Evolutionary conservation across 1,140 invertebrate genomes (phyloP).

Genomic region (Cotesia typhae): DNA sequence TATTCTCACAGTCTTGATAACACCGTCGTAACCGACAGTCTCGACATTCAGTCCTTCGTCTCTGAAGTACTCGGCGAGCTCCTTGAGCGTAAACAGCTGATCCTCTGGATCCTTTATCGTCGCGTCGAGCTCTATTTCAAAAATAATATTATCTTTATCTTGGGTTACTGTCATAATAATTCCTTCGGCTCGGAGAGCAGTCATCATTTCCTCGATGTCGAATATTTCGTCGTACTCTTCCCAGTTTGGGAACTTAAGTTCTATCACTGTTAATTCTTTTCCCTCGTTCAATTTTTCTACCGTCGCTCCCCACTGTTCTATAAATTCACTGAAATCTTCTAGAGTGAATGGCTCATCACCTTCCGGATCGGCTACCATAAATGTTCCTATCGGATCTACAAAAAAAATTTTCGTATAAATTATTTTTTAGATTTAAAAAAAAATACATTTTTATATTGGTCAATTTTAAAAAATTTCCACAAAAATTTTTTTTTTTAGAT

Average conservation of each 20-base stretch:
- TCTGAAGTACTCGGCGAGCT: constrained; percentile 16
- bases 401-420: background rate
- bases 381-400: constrained; percentile 28
- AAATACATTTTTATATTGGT: too few relatives aligned
- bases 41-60: constrained; percentile 17
- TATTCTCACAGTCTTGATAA: background rate
- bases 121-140: constrained; percentile 14
- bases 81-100: constrained; percentile 20
- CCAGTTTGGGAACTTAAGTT: constrained; percentile 3
- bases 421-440: too few relatives aligned
- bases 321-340: constrained; percentile 2
- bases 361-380: constrained; percentile 2
- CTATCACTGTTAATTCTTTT: constrained; percentile 2
- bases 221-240: constrained; percentile 10
- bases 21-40: background rate
- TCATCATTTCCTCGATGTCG: constrained; percentile 11
- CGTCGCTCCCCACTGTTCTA: background rate
- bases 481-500: too few relatives aligned
- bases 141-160: background rate
- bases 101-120: constrained; percentile 10
- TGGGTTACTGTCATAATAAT: constrained; percentile 5
- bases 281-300: constrained; percentile 16
- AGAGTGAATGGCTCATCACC: constrained; percentile 17
- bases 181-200: constrained; percentile 3
- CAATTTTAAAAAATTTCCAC: too few relatives aligned